Percentiles rank a stretch among this genome's conserved stretches.
Evolutionary conservation across 2,797 vertebrate species (phyloP).

Genomic region (Trachops cirrhosus): DNA sequence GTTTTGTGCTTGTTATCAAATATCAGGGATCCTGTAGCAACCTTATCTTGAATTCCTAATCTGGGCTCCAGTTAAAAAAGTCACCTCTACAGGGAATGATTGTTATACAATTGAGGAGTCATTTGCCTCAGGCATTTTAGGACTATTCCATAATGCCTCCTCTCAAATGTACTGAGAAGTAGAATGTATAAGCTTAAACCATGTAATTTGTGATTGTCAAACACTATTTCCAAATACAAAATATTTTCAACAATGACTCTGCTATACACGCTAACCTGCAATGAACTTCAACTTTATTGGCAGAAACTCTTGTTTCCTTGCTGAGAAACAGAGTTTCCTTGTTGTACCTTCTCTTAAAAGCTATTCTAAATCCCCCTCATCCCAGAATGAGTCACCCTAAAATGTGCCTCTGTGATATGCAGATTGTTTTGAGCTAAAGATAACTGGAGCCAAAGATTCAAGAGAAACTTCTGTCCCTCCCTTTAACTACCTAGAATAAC

Average conservation of each 20-base stretch:
- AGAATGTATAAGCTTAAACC: neutral
- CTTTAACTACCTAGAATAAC: neutral
- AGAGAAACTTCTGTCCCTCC: neutral
- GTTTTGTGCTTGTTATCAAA: neutral
- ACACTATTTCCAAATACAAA: neutral
- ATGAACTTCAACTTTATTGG: neutral
- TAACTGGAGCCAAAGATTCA: neutral
- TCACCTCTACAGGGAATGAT: neutral
- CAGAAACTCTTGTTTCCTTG: neutral
- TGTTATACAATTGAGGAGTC: neutral
- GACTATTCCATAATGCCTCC: neutral
- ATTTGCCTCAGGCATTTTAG: neutral
- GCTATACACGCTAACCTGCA: neutral
- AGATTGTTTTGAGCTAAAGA: neutral
- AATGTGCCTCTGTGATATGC: neutral
- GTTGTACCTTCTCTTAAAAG: neutral
- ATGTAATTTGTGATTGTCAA: neutral
- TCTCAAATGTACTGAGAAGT: neutral
- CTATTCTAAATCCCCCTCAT: neutral
- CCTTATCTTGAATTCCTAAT: constrained; percentile 12
- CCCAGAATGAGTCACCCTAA: neutral
- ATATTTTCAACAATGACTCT: neutral
- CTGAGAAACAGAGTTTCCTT: neutral
- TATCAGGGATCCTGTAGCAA: neutral
- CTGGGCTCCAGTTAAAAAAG: neutral